Evolutionary conservation across 2,888 invertebrate genomes (phyloP).

Genomic region (Gymnocheta viridis): DNA sequence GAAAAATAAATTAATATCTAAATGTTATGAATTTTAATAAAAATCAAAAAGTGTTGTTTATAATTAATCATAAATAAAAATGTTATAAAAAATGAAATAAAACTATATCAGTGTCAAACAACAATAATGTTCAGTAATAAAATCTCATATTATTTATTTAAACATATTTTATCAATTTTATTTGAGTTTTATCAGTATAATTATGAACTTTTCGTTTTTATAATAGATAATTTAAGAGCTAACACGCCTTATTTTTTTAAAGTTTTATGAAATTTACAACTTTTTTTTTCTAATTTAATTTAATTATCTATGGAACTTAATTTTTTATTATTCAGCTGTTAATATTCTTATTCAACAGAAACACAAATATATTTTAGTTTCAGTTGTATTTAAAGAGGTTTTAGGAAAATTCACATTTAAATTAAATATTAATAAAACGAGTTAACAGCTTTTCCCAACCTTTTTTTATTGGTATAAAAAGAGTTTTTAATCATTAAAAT

Average conservation of each 20-base stretch:
- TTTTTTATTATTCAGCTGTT: constrained; percentile 19
- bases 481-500: not conserved
- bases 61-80: not conserved
- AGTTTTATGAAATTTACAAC: constrained; percentile 32
- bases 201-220: constrained; percentile 2
- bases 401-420: constrained; percentile 27
- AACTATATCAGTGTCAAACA: not conserved
- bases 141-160: not conserved
- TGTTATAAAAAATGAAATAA: not conserved
- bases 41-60: not conserved
- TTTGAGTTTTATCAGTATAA: constrained; percentile 8
- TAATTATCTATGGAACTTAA: constrained; percentile 23
- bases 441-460: not conserved
- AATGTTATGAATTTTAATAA: not conserved
- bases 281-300: constrained; percentile 36
- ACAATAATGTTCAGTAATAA: not conserved
- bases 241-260: constrained; percentile 60
- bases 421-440: not conserved
- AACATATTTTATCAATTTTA: constrained; percentile 27
- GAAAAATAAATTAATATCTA: not conserved
- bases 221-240: constrained; percentile 27
- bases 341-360: not conserved
- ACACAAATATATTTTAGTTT: not conserved
- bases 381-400: not conserved
- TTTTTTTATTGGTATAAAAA: not conserved